Evolutionary conservation across 2,797 vertebrate genomes (phyloP), one percentile per base, ranked within the genome.

Genomic region (Myripristis murdjan): DNA sequence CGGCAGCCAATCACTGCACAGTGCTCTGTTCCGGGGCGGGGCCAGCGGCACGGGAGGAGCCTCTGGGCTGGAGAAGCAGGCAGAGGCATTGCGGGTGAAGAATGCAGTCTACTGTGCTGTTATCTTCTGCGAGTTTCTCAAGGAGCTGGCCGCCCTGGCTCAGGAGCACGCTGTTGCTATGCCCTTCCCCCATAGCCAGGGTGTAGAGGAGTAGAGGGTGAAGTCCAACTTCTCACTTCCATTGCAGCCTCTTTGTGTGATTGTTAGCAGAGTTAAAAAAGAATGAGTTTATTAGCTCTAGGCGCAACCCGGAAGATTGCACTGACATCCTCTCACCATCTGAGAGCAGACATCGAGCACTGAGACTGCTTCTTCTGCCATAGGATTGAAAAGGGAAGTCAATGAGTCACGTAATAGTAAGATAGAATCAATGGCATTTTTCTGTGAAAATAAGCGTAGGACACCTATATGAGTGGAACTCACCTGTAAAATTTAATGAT

Each of bases 51-150:
- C 76, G 1, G 85, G 92, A 0, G 81, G 87, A 0, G 23, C 74
- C 0, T 88, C 91, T 0, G 69, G 91, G 24, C 65, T 95, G 75
- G 96, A 97, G 90, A 96, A 95, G 75, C 97, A 97, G 82, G 95
- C 95, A 0, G 96, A 98, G 87, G 97, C 97, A 0, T 94, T 98
- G 77, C 94, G 97, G 0, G 96, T 98, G 64, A 97, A 97, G 91
- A 99, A 99, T 43, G 96, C 96, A 0, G 97, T 99, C 49, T 99
- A 99, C 95, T 97, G 97, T 33, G 95, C 97, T 0, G 96, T 99
- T 67, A 95, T 99, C 91, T 99, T 98, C 90, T 95, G 95, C 0
- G 97, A 99, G 92, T 99, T 99, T 93, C 96, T 99, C 68, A 99
- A 99, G 89, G 98, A 99, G 90, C 91, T 99, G 91, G 97, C 97